Evolutionary conservation across 2,888 invertebrate genomes (phyloP), one percentile per base, ranked within the genome.

Genomic region (Thelaira solivaga): DNA sequence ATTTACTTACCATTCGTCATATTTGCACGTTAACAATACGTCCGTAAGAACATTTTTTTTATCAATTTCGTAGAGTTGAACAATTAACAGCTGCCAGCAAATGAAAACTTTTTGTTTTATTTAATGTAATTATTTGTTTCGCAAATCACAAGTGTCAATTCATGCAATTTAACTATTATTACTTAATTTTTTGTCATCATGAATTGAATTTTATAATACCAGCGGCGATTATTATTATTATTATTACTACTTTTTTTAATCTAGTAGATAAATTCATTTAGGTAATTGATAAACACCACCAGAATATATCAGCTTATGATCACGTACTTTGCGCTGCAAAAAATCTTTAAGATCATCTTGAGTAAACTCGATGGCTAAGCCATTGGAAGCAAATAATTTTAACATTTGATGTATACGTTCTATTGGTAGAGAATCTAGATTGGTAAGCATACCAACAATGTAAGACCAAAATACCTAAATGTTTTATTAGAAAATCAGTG

Each of bases 361-460:
- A 82, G 94, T 95, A 85, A 97, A 97, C 86, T 98, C 97, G 11
- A 95, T 93, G 0, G 95, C 93, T 0, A 96, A 95, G 8, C 96
- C 97, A 90, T 97, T 96, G 34, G 97, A 96, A 1, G 97, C 97
- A 90, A 98, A 98, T 94, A 98, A 95, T 88, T 97, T 96, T 76
- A 98, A 89, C 97, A 98, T 98, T 86, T 97, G 96, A 89, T 97
- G 97, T 83, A 98, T 98, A 64, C 97, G 91, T 82, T 98, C 97
- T 80, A 98, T 90, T 0, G 97, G 95, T 86, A 98, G 90, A 0
- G 95, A 95, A 84, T 97, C 97, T 80, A 98, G 90, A 90, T 98
- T 98, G 10, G 97, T 97, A 71, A 98, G 89, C 98, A 98, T 98
- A 16, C 97, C 98, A 49, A 97, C 95, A 83, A 98, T 97, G 85